These are phyloP conservation scores for human DNA, from an alignment of 2,113 vertebrate species.

Conservation along the genomic window GRCh38 chr22:30949001-30949500, in stretches of 20 bases:
- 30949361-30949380: not conserved
- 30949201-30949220: constrained; percentile 49
- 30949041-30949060: constrained; percentile 63
- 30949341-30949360: not conserved
- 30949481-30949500: not conserved
- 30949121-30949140: constrained; percentile 76
- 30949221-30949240: constrained; percentile 4
- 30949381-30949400: not conserved
- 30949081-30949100: constrained; percentile 58
- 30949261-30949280: not conserved
- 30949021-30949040: not conserved
- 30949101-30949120: constrained; percentile 73
- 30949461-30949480: not conserved
- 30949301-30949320: not conserved
- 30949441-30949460: not conserved
- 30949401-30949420: not conserved
- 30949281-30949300: not conserved
- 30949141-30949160: constrained; percentile 66
- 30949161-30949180: constrained; percentile 70
- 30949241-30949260: constrained; percentile 24
- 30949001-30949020: constrained; percentile 48
- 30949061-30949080: constrained; percentile 55
- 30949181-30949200: constrained; percentile 68
- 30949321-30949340: not conserved
- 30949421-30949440: not conserved